phyloP scores from a whole-genome alignment of 2,113 vertebrate genomes.

The Bos taurus region DNA sequence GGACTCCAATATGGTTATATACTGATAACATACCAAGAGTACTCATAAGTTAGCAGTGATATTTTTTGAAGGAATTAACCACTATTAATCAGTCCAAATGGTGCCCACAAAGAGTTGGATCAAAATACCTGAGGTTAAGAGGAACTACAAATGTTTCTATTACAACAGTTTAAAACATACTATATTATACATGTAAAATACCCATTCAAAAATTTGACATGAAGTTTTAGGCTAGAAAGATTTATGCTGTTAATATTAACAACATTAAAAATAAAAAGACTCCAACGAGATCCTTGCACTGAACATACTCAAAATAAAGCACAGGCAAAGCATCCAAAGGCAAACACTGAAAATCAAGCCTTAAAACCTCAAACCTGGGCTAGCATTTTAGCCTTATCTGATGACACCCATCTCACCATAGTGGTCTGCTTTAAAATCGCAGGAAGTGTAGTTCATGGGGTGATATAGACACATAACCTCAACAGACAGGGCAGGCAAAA shows the following conservation, averaged over 20 bases:
- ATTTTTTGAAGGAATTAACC: neutral
- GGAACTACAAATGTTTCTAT: neutral
- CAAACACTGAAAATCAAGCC: neutral
- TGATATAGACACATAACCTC: neutral
- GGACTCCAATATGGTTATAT: neutral
- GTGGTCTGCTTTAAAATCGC: neutral
- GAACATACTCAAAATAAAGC: neutral
- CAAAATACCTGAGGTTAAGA: neutral
- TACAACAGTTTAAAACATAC: neutral
- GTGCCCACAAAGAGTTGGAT: neutral
- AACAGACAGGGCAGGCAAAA: neutral
- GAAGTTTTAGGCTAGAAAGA: slow-evolving; percentile 8
- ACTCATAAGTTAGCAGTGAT: neutral
- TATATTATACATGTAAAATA: neutral
- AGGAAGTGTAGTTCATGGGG: neutral
- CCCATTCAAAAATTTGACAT: neutral
- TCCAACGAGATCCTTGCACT: neutral
- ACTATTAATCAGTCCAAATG: slow-evolving; percentile 25
- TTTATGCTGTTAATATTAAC: neutral
- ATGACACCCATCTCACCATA: neutral
- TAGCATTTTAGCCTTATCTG: neutral
- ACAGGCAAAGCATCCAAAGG: neutral
- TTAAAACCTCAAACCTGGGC: neutral
- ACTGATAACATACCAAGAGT: neutral
- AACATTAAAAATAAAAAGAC: neutral